A percentile compares a stretch with the other conserved stretches of the same genome.
Conservation (phyloP, 2,797 vertebrate species). For the Columba guinea region DNA sequence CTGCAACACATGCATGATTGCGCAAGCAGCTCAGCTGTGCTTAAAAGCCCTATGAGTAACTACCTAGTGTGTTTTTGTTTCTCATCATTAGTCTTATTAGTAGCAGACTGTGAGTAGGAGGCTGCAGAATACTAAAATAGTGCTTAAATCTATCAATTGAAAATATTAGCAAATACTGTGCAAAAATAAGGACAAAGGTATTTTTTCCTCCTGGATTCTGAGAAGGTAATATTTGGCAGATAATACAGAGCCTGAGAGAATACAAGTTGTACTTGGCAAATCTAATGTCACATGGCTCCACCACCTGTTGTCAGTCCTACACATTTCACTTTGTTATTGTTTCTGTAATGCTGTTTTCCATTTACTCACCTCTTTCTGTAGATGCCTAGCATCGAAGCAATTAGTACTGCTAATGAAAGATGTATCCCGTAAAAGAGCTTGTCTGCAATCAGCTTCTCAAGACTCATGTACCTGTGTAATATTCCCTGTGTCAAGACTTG, state of each 20-base stretch:
- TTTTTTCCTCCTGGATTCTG: neutral
- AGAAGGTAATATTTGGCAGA: slow-evolving; percentile 12
- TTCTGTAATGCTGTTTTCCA: neutral
- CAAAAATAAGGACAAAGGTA: neutral
- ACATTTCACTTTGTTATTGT: neutral
- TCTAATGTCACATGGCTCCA: neutral
- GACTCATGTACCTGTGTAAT: neutral
- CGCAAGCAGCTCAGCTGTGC: neutral
- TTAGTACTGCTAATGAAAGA: neutral
- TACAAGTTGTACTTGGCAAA: neutral
- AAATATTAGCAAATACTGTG: neutral
- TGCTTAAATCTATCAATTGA: neutral
- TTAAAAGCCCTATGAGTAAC: neutral
- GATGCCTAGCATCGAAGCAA: neutral
- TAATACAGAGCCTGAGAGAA: neutral
- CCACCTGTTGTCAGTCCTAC: neutral
- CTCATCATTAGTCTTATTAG: neutral
- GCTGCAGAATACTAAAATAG: neutral
- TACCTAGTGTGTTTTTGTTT: neutral
- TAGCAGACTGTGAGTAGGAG: neutral
- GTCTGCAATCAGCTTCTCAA: neutral
- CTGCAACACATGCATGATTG: neutral
- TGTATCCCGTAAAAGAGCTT: neutral
- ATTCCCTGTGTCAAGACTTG: neutral
- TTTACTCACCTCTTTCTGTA: neutral